Base-by-base conservation (phyloP, 2,888 invertebrate genomes). In the Drosophila flavopinicola region DNA sequence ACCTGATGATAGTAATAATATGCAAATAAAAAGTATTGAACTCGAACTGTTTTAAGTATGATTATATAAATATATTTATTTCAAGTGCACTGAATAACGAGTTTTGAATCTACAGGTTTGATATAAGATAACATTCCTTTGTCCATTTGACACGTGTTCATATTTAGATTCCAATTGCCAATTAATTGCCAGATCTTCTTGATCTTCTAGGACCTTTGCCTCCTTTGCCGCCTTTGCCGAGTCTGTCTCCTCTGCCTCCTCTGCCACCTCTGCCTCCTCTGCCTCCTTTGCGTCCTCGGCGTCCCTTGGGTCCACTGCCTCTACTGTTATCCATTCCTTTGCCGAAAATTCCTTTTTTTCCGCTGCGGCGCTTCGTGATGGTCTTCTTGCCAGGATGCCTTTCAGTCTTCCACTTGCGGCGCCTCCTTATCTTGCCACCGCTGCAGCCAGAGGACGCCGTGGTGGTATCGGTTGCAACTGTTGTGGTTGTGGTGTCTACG, bases 71-170 rank as follows among this genome's bases (percentile, higher is more conserved):
- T 17, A 10, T 6, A 6, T n/a, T 5, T 20, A 20, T 17, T 6
- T 17, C 10, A n/a, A 6, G 35, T 37, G 35, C 17, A 37, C 35
- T 17, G 17, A 37, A 37, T 37, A 37, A 37, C 35, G 15, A 17
- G 6, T 37, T 6, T 17, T n/a, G 10, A 7, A 17, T 3, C 15
- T 10, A 3, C 10, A 37, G 10, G 0, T 37, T 15, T 6, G 4
- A 20, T 17, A 17, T 37, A 37, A 10, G 4, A 20, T 17, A 17
- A 17, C 15, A 37, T n/a, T 37, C 3, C 0, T 37, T 17, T 10
- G n/a, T 35, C 6, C 6, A 6, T n/a, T 37, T 37, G 6, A 3
- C 2, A 1, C 10, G 3, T n/a, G 9, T 32, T 11, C 6, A 7
- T 32, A 11, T 3, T 7, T 0, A 13, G 7, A 3, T 17, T 6